These are phyloP conservation scores for Copsychus sechellarum DNA, from an alignment of 2,113 vertebrate genomes.

Conservation along the genomic window DNA sequence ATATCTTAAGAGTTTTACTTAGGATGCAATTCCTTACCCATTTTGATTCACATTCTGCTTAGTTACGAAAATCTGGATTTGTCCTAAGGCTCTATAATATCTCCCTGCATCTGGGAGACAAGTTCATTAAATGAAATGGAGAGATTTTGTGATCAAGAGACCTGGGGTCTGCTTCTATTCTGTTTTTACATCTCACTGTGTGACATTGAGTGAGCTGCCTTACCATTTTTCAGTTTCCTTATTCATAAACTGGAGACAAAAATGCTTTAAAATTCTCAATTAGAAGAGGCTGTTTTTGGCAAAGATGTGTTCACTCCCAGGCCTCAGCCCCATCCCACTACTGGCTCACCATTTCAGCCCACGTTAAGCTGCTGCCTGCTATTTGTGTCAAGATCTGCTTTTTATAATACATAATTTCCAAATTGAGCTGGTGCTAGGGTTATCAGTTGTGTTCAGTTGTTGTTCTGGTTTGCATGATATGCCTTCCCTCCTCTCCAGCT, in stretches of 20 bases:
- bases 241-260: neutral
- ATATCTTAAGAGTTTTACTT: conserved; percentile 22
- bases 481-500: neutral
- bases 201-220: neutral
- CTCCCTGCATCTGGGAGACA: conserved; percentile 9
- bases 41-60: conserved; percentile 23
- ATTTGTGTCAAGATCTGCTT: neutral
- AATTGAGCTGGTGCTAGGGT: neutral
- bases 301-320: neutral
- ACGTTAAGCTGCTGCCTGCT: neutral
- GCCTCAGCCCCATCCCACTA: accelerated
- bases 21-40: conserved; percentile 26
- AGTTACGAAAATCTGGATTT: conserved; percentile 43
- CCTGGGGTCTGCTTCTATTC: neutral
- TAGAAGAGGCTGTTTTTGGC: neutral
- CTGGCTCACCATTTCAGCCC: neutral
- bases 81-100: neutral
- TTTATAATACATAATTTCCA: neutral
- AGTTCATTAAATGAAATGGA: conserved; percentile 17
- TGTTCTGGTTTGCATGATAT: neutral
- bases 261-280: neutral
- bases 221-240: neutral
- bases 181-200: neutral
- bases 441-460: neutral
- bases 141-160: conserved; percentile 11